Percentiles rank a stretch among this genome's conserved stretches.
Conservation (phyloP, 2,113 vertebrate genomes). For the Varanus salvator region DNA sequence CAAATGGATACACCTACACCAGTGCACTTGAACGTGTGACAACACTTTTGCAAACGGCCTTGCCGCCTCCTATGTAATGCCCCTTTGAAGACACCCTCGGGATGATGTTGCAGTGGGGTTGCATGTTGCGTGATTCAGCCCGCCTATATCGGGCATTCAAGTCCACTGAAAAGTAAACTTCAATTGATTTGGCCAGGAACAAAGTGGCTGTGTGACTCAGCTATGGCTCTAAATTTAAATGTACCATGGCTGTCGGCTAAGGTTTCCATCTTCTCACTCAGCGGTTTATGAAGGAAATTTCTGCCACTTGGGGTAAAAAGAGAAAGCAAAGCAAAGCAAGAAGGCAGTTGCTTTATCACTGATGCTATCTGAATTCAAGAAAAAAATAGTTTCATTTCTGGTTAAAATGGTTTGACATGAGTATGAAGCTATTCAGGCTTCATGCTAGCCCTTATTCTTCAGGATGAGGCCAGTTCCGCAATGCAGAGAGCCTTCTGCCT, state of each 20-base stretch:
- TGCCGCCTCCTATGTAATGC: not conserved
- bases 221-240: not conserved
- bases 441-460: not conserved
- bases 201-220: not conserved
- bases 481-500: not conserved
- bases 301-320: not conserved
- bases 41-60: not conserved
- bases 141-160: not conserved
- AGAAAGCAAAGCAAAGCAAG: not conserved
- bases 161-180: not conserved
- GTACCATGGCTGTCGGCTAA: not conserved
- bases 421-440: not conserved
- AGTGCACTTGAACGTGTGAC: not conserved
- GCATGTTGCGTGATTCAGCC: not conserved
- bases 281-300: not conserved
- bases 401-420: not conserved
- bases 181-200: not conserved
- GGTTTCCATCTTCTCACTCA: not conserved
- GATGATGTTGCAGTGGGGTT: not conserved
- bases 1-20: not conserved
- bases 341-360: not conserved
- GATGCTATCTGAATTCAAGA: not conserved
- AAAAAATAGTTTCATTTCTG: fast-evolving
- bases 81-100: not conserved
- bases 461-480: not conserved